Conservation (phyloP, 2,888 invertebrate genomes). For the Spilarctia lutea region DNA sequence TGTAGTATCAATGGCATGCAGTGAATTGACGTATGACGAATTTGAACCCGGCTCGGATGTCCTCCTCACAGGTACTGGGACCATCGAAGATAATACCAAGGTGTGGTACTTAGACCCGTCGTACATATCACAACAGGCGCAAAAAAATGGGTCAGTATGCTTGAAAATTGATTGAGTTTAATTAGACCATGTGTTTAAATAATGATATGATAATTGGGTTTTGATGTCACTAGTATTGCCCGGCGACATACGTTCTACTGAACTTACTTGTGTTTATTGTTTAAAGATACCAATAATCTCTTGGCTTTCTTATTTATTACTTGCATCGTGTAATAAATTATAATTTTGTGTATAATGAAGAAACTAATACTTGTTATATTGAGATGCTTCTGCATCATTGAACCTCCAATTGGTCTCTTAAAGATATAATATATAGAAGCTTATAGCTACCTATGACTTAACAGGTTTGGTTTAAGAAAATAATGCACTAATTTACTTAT, state of each 20-base stretch:
- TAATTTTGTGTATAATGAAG: background rate
- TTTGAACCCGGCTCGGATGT: constrained; percentile 76
- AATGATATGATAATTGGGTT: background rate
- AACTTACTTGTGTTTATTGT: background rate
- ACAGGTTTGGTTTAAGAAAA: background rate
- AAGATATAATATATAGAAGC: too few relatives aligned
- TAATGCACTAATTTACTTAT: background rate
- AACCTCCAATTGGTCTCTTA: too few relatives aligned
- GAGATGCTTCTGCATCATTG: too few relatives aligned
- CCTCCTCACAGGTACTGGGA: constrained; percentile 75
- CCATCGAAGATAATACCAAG: constrained; percentile 75
- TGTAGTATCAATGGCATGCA: constrained; percentile 77
- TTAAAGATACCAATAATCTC: background rate
- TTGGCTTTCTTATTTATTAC: background rate
- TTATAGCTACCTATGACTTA: too few relatives aligned
- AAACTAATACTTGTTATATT: too few relatives aligned
- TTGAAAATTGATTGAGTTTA: background rate
- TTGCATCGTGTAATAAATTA: background rate
- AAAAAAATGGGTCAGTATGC: constrained; percentile 69
- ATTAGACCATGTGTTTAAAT: background rate
- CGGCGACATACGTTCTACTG: background rate
- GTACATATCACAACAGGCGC: constrained; percentile 71
- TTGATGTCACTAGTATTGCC: background rate
- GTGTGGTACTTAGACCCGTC: constrained; percentile 79
- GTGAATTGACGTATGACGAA: constrained; percentile 75